A percentile compares a stretch with the other conserved stretches of the same genome.
Evolutionary conservation across 2,888 invertebrate species (phyloP).

Genomic region (Eueremaeus valkanovi): DNA sequence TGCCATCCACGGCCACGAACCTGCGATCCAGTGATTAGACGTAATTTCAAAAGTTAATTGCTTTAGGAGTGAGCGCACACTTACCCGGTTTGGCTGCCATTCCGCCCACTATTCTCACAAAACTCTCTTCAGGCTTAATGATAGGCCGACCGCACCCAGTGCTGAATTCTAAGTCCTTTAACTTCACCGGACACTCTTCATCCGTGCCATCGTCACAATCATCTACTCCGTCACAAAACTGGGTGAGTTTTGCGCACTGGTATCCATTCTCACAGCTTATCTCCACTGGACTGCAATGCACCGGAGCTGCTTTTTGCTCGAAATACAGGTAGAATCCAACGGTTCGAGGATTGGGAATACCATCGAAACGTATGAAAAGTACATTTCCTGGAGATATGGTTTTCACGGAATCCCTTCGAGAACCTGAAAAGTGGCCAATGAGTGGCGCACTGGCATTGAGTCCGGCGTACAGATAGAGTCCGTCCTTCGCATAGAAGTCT

Average conservation of each 20-base stretch:
- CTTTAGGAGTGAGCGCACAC: too few species aligned
- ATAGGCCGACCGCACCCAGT: conserved; percentile 42
- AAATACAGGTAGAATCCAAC: conserved; percentile 45
- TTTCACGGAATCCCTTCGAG: background rate
- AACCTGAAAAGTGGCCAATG: conserved; percentile 18
- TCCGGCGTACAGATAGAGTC: background rate
- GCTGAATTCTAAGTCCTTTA: background rate
- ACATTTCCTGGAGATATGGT: conserved; percentile 38
- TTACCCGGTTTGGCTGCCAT: conserved; percentile 43
- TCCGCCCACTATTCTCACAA: conserved; percentile 45
- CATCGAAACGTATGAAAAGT: conserved; percentile 43
- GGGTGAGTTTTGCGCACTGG: conserved; percentile 40
- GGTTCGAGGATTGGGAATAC: conserved; percentile 40
- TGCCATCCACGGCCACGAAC: conserved; percentile 46
- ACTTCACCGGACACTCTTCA: conserved; percentile 44
- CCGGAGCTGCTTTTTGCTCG: conserved; percentile 40
- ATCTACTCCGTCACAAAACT: conserved; percentile 44
- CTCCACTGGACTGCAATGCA: conserved; percentile 42
- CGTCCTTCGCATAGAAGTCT: background rate
- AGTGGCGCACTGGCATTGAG: background rate
- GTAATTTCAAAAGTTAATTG: too few species aligned
- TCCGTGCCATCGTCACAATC: conserved; percentile 46
- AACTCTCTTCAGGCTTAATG: conserved; percentile 34
- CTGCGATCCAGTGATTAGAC: background rate
- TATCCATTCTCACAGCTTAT: conserved; percentile 42